These are phyloP conservation scores for Poeciliopsis prolifica DNA, from an alignment of 2,113 vertebrate genomes.

Conservation along the genomic window DNA sequence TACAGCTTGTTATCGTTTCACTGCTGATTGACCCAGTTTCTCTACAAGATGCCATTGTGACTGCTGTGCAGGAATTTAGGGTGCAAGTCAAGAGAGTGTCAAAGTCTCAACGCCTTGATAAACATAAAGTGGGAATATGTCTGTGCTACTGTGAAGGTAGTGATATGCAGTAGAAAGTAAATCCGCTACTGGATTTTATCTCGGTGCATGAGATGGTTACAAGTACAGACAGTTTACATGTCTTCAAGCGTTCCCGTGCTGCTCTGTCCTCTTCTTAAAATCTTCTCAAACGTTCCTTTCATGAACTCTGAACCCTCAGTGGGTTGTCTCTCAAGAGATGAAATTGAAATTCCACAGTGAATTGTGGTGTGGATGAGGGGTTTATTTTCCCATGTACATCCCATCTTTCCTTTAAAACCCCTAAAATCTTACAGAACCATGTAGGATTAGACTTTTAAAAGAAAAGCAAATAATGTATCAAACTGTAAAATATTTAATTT, in stretches of 20 bases:
- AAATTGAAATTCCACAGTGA: constrained; percentile 56
- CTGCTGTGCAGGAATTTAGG: constrained; percentile 27
- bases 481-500: background rate
- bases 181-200: background rate
- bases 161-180: background rate
- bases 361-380: background rate
- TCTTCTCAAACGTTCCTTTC: constrained; percentile 45
- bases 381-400: constrained; percentile 48
- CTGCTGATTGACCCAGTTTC: constrained; percentile 65
- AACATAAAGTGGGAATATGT: constrained; percentile 32
- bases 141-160: background rate
- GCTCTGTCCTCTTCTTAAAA: constrained; percentile 11
- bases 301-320: constrained; percentile 63
- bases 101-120: constrained; percentile 25
- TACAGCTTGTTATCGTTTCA: constrained; percentile 43
- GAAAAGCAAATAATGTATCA: too few relatives aligned
- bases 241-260: constrained; percentile 10
- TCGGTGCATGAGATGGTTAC: background rate
- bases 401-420: constrained; percentile 33
- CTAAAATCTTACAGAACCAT: constrained; percentile 52
- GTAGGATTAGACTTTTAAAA: constrained; percentile 28
- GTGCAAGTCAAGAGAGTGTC: background rate
- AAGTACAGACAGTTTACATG: background rate
- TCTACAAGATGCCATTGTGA: constrained; percentile 50
- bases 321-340: constrained; percentile 57